Evolutionary conservation across 2,888 invertebrate species (phyloP).

Genomic region (Parasteatoda lunata): DNA sequence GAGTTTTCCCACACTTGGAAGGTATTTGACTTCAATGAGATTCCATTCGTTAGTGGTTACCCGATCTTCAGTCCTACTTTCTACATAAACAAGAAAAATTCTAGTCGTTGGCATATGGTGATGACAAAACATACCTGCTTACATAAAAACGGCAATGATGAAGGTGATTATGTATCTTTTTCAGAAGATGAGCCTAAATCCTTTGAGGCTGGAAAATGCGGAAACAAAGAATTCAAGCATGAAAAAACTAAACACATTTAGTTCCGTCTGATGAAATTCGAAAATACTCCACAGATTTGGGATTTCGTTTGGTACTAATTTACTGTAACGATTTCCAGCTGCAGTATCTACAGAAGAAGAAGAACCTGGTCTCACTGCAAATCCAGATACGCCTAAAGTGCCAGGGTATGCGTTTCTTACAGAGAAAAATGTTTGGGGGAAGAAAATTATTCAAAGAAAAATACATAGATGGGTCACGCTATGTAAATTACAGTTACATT

Average conservation of each 20-base stretch:
- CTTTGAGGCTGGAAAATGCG: neutral
- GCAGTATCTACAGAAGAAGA: neutral
- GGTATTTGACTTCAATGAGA: neutral
- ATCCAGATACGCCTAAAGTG: neutral
- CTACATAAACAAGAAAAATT: neutral
- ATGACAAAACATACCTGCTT: neutral
- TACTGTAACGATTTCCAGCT: neutral
- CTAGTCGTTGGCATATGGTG: neutral
- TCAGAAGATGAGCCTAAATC: neutral
- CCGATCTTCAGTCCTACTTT: neutral
- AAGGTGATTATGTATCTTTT: neutral
- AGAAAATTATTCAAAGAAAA: neutral
- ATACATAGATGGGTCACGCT: neutral
- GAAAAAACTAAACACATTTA: neutral
- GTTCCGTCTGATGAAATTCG: neutral
- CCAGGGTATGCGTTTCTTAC: neutral
- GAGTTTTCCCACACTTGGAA: neutral
- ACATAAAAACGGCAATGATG: neutral
- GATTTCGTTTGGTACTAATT: neutral
- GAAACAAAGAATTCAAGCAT: neutral
- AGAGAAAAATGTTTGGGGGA: neutral
- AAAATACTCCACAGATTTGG: neutral
- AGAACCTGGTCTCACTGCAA: neutral
- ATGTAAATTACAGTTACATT: conserved; percentile 6
- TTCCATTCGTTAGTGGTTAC: conserved; percentile 1